Conservation (phyloP, 2,797 vertebrate species). For the Coendou prehensilis region DNA sequence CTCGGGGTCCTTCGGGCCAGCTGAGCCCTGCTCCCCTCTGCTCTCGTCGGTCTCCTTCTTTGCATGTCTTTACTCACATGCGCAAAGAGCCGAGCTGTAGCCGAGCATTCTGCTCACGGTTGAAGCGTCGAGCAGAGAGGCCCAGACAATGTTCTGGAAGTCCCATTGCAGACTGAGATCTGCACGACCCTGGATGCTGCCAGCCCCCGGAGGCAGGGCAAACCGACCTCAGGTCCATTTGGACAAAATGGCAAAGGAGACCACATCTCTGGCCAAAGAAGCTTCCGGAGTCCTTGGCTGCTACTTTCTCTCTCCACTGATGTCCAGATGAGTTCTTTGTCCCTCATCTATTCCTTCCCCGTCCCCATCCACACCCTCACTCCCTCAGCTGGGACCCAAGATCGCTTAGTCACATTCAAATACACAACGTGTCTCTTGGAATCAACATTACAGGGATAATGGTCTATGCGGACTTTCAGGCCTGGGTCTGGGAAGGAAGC, state of each 20-base stretch:
- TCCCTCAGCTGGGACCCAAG: not conserved
- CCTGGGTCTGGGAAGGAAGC: not conserved
- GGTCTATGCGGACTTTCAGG: not conserved
- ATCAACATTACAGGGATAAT: conserved; percentile 45
- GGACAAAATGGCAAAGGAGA: conserved; percentile 3
- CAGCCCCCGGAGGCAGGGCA: not conserved
- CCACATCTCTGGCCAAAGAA: not conserved
- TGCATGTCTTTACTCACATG: not conserved
- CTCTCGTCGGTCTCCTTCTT: not conserved
- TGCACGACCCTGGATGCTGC: not conserved
- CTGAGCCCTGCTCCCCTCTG: not conserved
- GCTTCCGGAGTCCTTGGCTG: not conserved
- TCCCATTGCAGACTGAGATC: not conserved
- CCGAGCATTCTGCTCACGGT: not conserved
- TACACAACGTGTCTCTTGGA: not conserved
- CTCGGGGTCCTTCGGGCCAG: not conserved
- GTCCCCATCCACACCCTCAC: not conserved
- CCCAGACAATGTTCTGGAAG: conserved; percentile 10
- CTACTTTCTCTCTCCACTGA: not conserved
- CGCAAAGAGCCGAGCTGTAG: not conserved
- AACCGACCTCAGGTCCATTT: not conserved
- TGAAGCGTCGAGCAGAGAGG: conserved; percentile 4
- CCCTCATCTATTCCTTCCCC: not conserved
- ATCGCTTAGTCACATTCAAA: conserved; percentile 35
- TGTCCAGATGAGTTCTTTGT: not conserved